These are phyloP conservation scores for Aurelia sp. DNA, from an alignment of 30 jellyfish, hydroid and myxozoan genomes.

Conservation along the genomic window DNA sequence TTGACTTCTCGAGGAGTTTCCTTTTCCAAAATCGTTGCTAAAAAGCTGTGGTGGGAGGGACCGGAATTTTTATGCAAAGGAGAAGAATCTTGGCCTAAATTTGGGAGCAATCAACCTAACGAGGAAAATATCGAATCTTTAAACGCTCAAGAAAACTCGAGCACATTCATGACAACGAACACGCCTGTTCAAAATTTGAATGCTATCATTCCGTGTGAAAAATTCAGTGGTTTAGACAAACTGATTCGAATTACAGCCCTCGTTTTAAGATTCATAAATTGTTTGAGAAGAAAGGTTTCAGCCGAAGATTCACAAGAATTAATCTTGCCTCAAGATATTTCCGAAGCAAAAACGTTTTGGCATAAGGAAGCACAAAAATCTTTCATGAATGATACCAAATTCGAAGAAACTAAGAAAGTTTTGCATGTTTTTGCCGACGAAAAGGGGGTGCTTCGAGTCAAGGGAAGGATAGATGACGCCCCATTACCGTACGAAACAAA, in stretches of 20 bases:
- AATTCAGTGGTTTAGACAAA: conserved; percentile 26
- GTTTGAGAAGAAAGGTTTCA: conserved; percentile 4
- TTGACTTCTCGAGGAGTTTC: conserved; percentile 10
- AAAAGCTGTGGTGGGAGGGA: conserved; percentile 31
- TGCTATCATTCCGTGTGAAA: conserved; percentile 10
- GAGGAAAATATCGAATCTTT: not conserved
- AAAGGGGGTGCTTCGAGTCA: conserved; percentile 8
- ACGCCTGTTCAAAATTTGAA: not conserved
- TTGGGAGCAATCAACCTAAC: not conserved
- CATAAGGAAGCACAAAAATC: conserved; percentile 22
- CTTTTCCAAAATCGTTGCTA: conserved; percentile 6
- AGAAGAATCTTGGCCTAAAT: conserved; percentile 13
- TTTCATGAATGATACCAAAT: not conserved
- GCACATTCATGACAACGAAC: not conserved
- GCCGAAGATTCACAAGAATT: not conserved
- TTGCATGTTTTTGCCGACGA: conserved; percentile 11
- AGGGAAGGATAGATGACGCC: conserved; percentile 35
- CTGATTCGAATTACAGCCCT: conserved; percentile 32
- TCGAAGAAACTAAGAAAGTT: not conserved
- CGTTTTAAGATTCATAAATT: conserved; percentile 11
- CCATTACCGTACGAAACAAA: conserved; percentile 33
- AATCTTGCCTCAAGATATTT: not conserved
- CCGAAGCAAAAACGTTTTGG: conserved; percentile 6
- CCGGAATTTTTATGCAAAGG: conserved; percentile 1
- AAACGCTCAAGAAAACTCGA: not conserved